Base-by-base conservation (phyloP, 2,888 invertebrate genomes). In the Drosophila aldrichi region DNA sequence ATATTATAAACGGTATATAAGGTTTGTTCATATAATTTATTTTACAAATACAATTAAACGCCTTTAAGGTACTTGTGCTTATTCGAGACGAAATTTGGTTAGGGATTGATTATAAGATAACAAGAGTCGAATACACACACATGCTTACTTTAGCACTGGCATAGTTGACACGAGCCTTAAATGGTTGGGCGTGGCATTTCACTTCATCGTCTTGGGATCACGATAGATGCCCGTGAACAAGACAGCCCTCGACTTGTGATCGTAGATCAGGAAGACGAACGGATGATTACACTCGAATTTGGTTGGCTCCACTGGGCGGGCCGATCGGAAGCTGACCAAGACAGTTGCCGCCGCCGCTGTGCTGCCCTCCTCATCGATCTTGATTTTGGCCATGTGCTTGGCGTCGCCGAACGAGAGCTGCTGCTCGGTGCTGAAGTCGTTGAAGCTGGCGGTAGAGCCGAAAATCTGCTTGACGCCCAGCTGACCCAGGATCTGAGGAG, bases 281-380 rank as follows among this genome's bases (percentile, higher is more conserved):
- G 97, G 97, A 94, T 97, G 97, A 93, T 97, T 96, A 84, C 97
- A 97, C 43, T 95, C 94, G 92, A 97, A 97, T 65, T 95, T 93
- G 0, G 95, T 96, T 0, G 97, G 97, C 76, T 97, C 97, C 0
- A 95, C 94, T 0, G 97, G 97, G 54, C 97, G 94, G 38, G 97
- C 97, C 0, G 97, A 97, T 20, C 97, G 94, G 94, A 97, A 97
- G 32, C 96, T 96, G 91, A 97, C 97, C 57, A 97, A 93, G 0
- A 96, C 96, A 0, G 97, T 97, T 0, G 97, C 96, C 0, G 97
- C 97, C 0, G 97, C 96, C 0, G 98, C 98, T 67, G 96, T 96
- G 3, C 97, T 97, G 40, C 97, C 95, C 93, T 97, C 96, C 92
- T 98, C 98, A 77, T 96, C 96, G 5, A 97, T 94, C 88, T 97